Evolutionary conservation across 2,888 invertebrate species (phyloP), one percentile per base, ranked within the genome.

Genomic region (Macrophya alboannulata): DNA sequence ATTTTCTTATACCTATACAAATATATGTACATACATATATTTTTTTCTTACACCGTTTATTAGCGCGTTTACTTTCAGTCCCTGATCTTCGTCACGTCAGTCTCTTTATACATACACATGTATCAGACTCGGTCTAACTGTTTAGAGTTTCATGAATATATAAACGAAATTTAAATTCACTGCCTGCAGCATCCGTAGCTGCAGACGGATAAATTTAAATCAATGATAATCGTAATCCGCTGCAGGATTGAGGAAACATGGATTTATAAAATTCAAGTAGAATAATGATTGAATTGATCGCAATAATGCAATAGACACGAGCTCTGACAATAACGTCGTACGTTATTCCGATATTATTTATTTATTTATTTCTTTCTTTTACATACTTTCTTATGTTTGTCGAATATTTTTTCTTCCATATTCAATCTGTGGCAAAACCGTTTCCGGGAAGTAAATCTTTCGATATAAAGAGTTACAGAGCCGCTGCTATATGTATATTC

Each of bases 331-430:
- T 40, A 40, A 17, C 43, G 0, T 74, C 45, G 25, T 25, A 10
- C 17, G 17, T 62, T 12, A 21, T 10, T 45, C 31, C 10, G 15
- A 45, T 45, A n/a, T 74, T 74, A 21, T 45, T 74, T 25, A n/a
- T 74, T 5, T 40, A 51, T 72, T 74, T 74, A 40, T 40, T 71
- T 31, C 10, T 65, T 65, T n/a, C n/a, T n/a, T n/a, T n/a, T n/a
- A n/a, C n/a, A n/a, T n/a, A 21, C 15, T 31, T 31, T 15, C 21
- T 65, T 12, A 25, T 31, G 10, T 31, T 10, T 31, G 3, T 51
- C 48, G 48, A 51, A 51, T 51, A 51, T 51, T 17, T 17, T 51
- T 15, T 5, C 48, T 51, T 17, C 59, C n/a, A 21, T 55, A 9
- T 62, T 25, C 1, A 5, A 55, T 25, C 62, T 4, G 0, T 62